Evolutionary conservation across 2,797 vertebrate species (phyloP), one percentile per base, ranked within the genome.

Genomic region (Clarias fuscus): DNA sequence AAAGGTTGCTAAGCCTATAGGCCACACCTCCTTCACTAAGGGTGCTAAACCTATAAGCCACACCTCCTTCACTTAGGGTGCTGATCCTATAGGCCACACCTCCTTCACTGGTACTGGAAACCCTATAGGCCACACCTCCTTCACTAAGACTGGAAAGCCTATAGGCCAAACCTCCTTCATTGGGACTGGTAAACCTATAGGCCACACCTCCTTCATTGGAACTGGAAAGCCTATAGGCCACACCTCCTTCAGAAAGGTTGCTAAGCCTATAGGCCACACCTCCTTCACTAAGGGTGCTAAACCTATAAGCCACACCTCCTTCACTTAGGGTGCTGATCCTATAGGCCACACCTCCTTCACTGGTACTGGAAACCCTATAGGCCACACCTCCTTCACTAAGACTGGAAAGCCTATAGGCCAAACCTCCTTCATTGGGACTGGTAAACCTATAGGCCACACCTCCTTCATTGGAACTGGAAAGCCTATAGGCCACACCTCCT

Each of bases 81-180:
- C 27, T n/a, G 17, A 1, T 2, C 1, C 20, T 17, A 59, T 3
- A 77, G 7, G 4, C 14, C 73, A 56, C n/a, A 27, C 73, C 13
- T 17, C 48, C 4, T n/a, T n/a, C n/a, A n/a, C n/a, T n/a, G 2
- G 33, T 1, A 22, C 2, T 22, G n/a, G n/a, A n/a, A n/a, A n/a
- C n/a, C n/a, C n/a, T n/a, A n/a, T n/a, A n/a, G n/a, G n/a, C n/a
- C n/a, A n/a, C n/a, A n/a, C n/a, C n/a, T n/a, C n/a, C n/a, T n/a
- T 56, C 48, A 17, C 14, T 15, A 0, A 1, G 0, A 48, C 0
- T 24, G 0, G 20, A 17, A 58, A 0, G 3, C 8, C 3, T n/a
- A 13, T 1, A 78, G 18, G 56, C 18, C 75, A 78, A 27, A 59
- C 56, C 75, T 59, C 27, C 15, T 78, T 61, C 18, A 22, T 8